phyloP scores from a whole-genome alignment of 2,113 vertebrate genomes.

The Sinosuthora webbiana region DNA sequence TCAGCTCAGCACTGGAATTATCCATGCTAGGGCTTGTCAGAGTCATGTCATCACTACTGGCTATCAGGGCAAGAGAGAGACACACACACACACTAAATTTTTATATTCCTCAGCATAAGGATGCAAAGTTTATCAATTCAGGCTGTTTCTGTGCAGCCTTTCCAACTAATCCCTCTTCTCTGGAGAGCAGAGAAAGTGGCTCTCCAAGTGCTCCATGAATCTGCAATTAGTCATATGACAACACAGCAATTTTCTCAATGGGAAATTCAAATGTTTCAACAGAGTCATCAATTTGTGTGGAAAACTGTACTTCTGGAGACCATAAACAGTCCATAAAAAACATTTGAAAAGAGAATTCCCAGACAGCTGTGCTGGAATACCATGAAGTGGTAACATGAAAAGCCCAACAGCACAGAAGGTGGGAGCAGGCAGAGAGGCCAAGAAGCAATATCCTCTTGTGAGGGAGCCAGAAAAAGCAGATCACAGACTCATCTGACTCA shows the following conservation, averaged over 20 bases:
- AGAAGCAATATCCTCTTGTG: slow-evolving; percentile 50
- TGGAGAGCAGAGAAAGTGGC: background rate
- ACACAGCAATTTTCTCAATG: background rate
- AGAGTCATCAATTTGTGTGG: slow-evolving; percentile 15
- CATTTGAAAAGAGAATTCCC: slow-evolving; percentile 30
- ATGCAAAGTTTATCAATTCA: background rate
- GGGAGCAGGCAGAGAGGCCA: slow-evolving; percentile 24
- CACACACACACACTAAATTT: background rate
- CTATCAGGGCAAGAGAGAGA: slow-evolving; percentile 60
- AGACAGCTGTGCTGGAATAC: slow-evolving; percentile 48
- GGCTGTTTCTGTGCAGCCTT: background rate
- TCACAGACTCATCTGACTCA: slow-evolving; percentile 14
- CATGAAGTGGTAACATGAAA: background rate
- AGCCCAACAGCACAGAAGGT: slow-evolving; percentile 33
- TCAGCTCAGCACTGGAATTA: slow-evolving; percentile 94
- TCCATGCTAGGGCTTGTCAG: slow-evolving; percentile 98
- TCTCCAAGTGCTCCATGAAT: background rate
- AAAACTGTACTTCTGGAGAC: slow-evolving; percentile 42
- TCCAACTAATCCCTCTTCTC: background rate
- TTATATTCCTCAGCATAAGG: background rate
- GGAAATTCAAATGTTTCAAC: slow-evolving; percentile 35
- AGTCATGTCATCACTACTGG: slow-evolving; percentile 98
- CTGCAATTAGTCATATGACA: slow-evolving; percentile 14
- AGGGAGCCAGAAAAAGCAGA: slow-evolving; percentile 32
- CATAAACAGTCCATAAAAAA: slow-evolving; percentile 49